Base-by-base conservation (phyloP, 2,888 invertebrate genomes). In the Sturmia bella region DNA sequence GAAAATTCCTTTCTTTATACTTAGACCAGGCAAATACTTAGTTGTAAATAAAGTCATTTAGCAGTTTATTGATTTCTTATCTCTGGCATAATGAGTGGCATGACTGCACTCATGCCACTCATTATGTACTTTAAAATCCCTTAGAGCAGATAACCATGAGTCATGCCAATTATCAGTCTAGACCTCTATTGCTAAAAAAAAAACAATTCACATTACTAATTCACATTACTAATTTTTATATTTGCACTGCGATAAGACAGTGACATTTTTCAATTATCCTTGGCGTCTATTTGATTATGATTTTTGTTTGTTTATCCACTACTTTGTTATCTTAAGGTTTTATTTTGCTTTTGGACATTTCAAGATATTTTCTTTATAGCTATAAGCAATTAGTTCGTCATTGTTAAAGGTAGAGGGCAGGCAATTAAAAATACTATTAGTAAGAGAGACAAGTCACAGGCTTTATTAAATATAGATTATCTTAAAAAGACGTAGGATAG, bases 31-130 rank as follows among this genome's bases (percentile, higher is more conserved):
- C 66, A 59, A 59, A 43, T 48, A 57, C 6, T 27, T 3, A 4
- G 27, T 32, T 59, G 64, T 32, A 57, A 72, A 78, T 39, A 52
- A 37, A 27, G 52, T n/a, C n/a, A n/a, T n/a, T n/a, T n/a, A n/a
- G 57, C 70, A 78, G 72, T 66, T 72, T 70, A 70, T 70, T 70
- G 77, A 70, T 77, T 48, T 64, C 64, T 64, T 70, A 77, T 77
- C 69, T 75, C 59, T 50, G 50, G 24, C 17, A n/a, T 50, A 43
- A 56, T 27, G 39, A 39, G 0, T 6, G 15, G 27, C 17, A 48
- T n/a, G 32, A 7, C 61, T 37, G 12, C 1, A 24, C 41, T 24
- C 13, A 48, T 32, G 15, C 15, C 11, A 4, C 11, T 3, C n/a
- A 1, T 45, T 45, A 9, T 15, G 7, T 45, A 21, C 43, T 27